Evolutionary conservation across 2,113 vertebrate species (phyloP).

Genomic region (Fulmarus glacialis): DNA sequence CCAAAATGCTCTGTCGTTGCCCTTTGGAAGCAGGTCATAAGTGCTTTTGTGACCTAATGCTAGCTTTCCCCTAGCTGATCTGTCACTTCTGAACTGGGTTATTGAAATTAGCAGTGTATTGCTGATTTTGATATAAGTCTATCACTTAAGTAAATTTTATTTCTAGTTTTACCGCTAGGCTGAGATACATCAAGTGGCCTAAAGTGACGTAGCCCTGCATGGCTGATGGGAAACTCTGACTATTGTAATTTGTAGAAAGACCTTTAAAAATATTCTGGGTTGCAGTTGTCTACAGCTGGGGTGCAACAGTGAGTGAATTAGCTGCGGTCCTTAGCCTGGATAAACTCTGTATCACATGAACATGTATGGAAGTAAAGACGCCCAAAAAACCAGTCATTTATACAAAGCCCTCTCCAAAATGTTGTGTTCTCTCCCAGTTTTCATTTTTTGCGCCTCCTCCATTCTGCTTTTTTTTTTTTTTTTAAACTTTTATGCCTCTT

Average conservation of each 20-base stretch:
- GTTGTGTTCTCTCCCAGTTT: background rate
- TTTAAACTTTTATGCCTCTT: background rate
- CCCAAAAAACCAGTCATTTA: background rate
- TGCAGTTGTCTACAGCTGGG: background rate
- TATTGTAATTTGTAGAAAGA: background rate
- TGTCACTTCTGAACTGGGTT: background rate
- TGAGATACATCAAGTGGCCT: background rate
- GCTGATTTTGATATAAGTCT: background rate
- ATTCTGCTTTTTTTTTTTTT: background rate
- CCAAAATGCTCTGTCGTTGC: background rate
- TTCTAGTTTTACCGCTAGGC: background rate
- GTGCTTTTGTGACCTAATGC: background rate
- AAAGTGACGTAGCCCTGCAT: background rate
- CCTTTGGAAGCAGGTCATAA: background rate
- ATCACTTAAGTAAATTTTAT: background rate
- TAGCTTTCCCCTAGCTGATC: background rate
- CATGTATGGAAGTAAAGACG: background rate
- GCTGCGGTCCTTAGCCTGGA: background rate
- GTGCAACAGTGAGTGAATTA: background rate
- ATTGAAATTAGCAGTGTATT: background rate
- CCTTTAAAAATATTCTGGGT: background rate
- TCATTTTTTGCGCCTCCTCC: background rate
- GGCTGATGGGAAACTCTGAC: background rate
- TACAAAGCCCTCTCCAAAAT: background rate
- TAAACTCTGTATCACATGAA: background rate